Base-by-base conservation (phyloP, 1,140 invertebrate genomes). In the Euura saliciscinereae region DNA sequence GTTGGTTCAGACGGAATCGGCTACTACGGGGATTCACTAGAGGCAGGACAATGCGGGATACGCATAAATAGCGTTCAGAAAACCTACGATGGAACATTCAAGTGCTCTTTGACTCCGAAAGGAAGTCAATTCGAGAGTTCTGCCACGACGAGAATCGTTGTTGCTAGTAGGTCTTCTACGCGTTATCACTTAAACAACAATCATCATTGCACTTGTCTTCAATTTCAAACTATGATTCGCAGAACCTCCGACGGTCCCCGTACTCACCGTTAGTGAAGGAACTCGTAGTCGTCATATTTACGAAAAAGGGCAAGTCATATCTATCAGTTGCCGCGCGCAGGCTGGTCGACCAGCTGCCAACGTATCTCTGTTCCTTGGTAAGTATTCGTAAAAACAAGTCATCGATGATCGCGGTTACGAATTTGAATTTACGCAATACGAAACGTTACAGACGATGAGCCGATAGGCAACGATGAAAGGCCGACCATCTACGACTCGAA, bases 291-390 rank as follows among this genome's bases (percentile, higher is more conserved):
- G 80, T 10, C 75, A 69, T 71, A 76, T 82, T 2, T 93, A 90
- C 79, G 87, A 84, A 78, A 90, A 91, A 70, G 90, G 90, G 2
- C 91, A 92, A 13, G 84, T 84, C 13, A 85, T 94, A 76, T 84
- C 87, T 77, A 91, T 92, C 2, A 89, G 88, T 71, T 95, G 93
- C 83, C 87, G 87, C n/a, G 90, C 93, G 0, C 85, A 88, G 71
- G 89, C 91, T 67, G 93, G 93, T 44, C 88, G 93, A 81, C 94
- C 93, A 10, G 89, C 90, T 2, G 93, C 93, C 0, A 93, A 93
- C 72, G 91, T 95, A 67, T 89, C 89, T 2, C 93, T 93, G 88
- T 93, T 83, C 77, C 84, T 93, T 59, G 91, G 91, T 92, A 87
- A 87, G 83, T 68, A 71, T 66, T 59, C 10, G 44, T 66, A 66